These are phyloP conservation scores for Bufo bufo DNA, from an alignment of 2,113 vertebrate genomes.

Conservation along the genomic window DNA sequence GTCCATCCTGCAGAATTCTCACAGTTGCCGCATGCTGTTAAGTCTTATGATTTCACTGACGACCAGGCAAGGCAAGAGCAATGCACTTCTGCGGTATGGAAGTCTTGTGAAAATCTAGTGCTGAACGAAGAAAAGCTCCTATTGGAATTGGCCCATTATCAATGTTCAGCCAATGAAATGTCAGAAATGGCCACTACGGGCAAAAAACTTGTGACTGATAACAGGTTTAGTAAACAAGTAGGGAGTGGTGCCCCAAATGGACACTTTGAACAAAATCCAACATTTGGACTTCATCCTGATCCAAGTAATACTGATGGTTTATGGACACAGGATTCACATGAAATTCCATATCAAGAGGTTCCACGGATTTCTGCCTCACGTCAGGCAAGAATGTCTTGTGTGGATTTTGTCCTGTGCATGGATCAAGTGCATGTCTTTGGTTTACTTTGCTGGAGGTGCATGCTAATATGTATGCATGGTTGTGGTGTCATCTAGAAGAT, in stretches of 20 bases:
- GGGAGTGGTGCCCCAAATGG: background rate
- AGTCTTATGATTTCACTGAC: background rate
- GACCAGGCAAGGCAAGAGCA: background rate
- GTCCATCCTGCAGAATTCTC: background rate
- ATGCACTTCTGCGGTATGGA: background rate
- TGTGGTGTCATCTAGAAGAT: slow-evolving; percentile 57
- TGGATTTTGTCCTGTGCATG: slow-evolving; percentile 58
- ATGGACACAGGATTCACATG: slow-evolving; percentile 63
- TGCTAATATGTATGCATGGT: slow-evolving; percentile 57
- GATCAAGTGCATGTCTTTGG: slow-evolving; percentile 56
- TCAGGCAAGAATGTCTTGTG: slow-evolving; percentile 85
- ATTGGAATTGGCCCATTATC: slow-evolving; percentile 71
- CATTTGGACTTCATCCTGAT: slow-evolving; percentile 26
- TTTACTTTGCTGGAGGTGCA: slow-evolving; percentile 60
- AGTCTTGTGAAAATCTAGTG: slow-evolving; percentile 65
- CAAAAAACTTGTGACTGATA: background rate
- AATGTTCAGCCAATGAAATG: background rate
- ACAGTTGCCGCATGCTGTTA: background rate
- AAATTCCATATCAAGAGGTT: slow-evolving; percentile 55
- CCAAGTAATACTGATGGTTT: slow-evolving; percentile 64
- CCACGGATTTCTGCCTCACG: slow-evolving; percentile 89
- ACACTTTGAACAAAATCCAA: background rate
- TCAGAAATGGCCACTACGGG: background rate
- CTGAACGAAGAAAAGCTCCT: slow-evolving; percentile 72
- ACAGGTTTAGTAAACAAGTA: background rate